Percentiles rank a stretch among this genome's conserved stretches.
Conservation (phyloP, 2,888 invertebrate species). For the Caenorhabditis sulstoni region DNA sequence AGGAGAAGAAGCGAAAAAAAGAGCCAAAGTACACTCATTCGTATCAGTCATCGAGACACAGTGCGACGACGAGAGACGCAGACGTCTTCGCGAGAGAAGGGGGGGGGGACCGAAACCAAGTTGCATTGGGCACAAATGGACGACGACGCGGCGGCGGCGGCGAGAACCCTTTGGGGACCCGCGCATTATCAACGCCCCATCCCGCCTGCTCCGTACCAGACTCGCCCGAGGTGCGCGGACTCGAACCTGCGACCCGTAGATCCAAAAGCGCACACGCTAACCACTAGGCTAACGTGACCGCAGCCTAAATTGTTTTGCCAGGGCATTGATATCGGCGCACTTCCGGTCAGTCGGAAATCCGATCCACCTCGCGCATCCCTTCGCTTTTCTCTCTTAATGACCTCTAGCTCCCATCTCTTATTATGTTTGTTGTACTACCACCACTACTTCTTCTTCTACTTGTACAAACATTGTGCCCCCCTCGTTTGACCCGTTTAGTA, state of each 20-base stretch:
- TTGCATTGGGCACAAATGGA: constrained; percentile 31
- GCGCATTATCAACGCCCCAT: constrained; percentile 42
- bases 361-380: neutral
- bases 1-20: no score
- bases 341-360: neutral
- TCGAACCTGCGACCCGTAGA: no score
- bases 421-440: neutral
- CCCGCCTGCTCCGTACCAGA: neutral
- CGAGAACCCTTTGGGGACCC: constrained; percentile 20
- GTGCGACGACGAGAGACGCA: neutral
- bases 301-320: neutral
- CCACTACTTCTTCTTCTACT: neutral
- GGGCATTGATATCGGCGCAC: neutral
- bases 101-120: constrained; percentile 16
- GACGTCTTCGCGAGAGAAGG: neutral
- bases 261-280: no score
- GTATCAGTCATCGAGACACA: constrained; percentile 25
- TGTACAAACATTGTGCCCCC: neutral
- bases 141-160: neutral
- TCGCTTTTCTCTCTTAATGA: neutral
- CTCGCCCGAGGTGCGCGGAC: no score
- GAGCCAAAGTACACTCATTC: constrained; percentile 48
- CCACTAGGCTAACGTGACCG: no score
- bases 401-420: neutral
- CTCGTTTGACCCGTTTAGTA: no score